Evolutionary conservation across 2,888 invertebrate genomes (phyloP), one percentile per base, ranked within the genome.

Genomic region (Thymelicus acteon): DNA sequence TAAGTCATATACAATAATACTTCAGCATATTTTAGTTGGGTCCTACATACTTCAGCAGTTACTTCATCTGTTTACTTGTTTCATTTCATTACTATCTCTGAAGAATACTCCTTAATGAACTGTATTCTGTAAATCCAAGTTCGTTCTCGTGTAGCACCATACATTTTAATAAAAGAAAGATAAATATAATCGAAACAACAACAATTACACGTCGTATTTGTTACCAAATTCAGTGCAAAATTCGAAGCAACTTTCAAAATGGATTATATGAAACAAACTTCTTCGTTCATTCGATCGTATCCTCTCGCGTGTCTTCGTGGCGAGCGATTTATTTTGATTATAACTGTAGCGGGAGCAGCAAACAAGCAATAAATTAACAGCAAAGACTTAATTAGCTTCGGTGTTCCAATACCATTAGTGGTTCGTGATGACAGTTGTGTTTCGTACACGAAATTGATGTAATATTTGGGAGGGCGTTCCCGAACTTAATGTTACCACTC

Each of bases 281-380:
- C 84, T 85, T 84, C 89, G 89, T 88, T 88, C 86, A 90, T 90
- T 91, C 89, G 85, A 82, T 82, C 77, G 83, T 84, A 88, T 87
- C 86, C 87, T 88, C 86, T 91, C 79, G 92, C 92, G 92, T 92
- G 92, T 87, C 87, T 85, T 84, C 80, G 80, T 77, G 80, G 80
- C 82, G 81, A 86, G 80, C 91, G 89, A 93, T 93, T 92, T 91
- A 87, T 93, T 92, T 91, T 90, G 91, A 92, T 93, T 92, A 92
- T 88, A 82, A 87, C 85, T 85, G 86, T 87, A 87, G 79, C 82
- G 82, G 81, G 80, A 79, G 81, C 85, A 82, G 87, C 89, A 88
- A 91, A 91, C 91, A 88, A 86, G 84, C 89, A 81, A 90, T 92
- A 93, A 92, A 93, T 93, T 91, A 89, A 89, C 85, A 82, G 80